These are phyloP conservation scores for Lonchura striata DNA, from an alignment of 2,113 vertebrate species.

Conservation along the genomic window DNA sequence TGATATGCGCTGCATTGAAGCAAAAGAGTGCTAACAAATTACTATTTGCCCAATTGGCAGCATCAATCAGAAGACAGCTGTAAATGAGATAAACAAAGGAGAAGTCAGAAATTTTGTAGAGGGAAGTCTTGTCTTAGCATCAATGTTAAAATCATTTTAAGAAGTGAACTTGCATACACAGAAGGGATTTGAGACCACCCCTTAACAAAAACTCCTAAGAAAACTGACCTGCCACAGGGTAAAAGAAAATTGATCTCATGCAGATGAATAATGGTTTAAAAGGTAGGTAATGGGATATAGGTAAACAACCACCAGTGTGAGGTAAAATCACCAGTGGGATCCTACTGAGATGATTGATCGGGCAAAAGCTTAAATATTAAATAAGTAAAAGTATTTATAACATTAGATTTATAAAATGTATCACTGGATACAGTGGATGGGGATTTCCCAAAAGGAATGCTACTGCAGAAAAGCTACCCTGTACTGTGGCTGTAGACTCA, in stretches of 20 bases:
- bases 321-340: background rate
- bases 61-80: background rate
- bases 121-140: background rate
- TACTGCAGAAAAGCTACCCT: background rate
- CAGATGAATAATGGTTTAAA: background rate
- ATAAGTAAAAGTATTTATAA: background rate
- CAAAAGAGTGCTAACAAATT: background rate
- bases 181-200: background rate
- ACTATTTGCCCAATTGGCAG: background rate
- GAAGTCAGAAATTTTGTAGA: background rate
- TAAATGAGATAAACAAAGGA: background rate
- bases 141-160: background rate
- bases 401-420: background rate
- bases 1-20: background rate
- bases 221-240: background rate
- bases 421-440: background rate
- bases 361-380: background rate
- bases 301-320: background rate
- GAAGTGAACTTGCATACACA: background rate
- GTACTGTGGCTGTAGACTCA: background rate
- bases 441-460: background rate
- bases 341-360: background rate
- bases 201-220: background rate
- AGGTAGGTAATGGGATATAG: fast-evolving
- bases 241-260: background rate